Conservation (phyloP, 1,140 invertebrate genomes). For the Ericerus pela region DNA sequence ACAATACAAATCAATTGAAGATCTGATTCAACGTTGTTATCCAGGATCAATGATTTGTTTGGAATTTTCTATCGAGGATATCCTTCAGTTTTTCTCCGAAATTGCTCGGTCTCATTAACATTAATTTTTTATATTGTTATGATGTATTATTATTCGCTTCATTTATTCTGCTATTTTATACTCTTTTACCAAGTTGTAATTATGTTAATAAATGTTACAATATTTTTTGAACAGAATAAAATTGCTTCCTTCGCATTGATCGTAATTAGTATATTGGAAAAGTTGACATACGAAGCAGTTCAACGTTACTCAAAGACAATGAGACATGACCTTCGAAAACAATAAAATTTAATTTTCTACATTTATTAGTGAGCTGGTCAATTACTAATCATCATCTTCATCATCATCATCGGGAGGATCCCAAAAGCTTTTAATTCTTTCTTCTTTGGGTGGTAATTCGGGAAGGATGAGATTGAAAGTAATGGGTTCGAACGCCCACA, state of each 20-base stretch:
- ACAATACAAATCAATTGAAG: conserved; percentile 88
- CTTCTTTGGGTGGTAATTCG: conserved; percentile 4
- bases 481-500: neutral
- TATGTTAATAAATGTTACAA: no score
- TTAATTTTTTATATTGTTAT: neutral
- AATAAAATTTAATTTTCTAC: no score
- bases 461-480: neutral
- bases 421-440: conserved; percentile 11
- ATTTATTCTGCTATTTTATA: no score
- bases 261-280: no score
- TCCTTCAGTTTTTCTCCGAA: conserved; percentile 93
- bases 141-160: no score
- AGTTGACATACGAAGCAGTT: no score
- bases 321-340: no score
- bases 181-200: no score
- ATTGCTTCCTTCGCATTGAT: no score
- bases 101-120: conserved; percentile 84
- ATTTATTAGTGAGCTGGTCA: no score
- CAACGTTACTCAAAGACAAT: no score
- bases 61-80: conserved; percentile 92
- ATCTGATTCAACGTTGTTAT: conserved; percentile 90
- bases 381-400: neutral
- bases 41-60: conserved; percentile 85
- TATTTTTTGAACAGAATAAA: no score
- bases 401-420: neutral